phyloP scores from a whole-genome alignment of 2,113 vertebrate genomes.

The Illadopsis cleaveri region DNA sequence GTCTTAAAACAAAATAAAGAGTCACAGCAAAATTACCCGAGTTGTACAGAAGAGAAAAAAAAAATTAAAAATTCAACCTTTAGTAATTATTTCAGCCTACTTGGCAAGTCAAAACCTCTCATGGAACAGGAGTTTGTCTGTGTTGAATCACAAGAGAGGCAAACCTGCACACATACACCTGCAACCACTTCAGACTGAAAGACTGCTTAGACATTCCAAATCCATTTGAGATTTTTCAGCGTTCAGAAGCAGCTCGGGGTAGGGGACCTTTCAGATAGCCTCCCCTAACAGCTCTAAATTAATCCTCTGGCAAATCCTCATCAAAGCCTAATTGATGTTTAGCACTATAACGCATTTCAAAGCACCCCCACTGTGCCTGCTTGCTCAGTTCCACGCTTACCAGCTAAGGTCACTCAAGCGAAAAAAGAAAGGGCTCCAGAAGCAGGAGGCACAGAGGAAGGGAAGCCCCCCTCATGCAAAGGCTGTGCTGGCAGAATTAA shows the following conservation, averaged over 20 bases:
- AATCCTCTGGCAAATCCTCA: slow-evolving; percentile 1
- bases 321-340: background rate
- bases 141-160: background rate
- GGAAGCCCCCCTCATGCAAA: background rate
- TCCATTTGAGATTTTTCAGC: background rate
- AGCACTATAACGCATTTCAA: background rate
- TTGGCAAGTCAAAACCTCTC: background rate
- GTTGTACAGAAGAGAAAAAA: background rate
- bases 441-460: background rate
- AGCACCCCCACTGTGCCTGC: background rate
- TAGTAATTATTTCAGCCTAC: background rate
- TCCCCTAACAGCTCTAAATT: background rate
- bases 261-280: background rate
- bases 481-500: background rate
- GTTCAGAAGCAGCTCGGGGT: background rate
- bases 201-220: background rate
- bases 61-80: background rate
- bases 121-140: background rate
- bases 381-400: background rate
- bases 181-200: background rate
- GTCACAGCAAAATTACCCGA: background rate
- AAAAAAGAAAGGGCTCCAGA: background rate
- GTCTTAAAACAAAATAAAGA: background rate
- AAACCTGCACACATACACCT: background rate
- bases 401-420: background rate